These are phyloP conservation scores for Pachydiplax longipennis DNA, from an alignment of 2,888 invertebrate genomes.

Conservation along the genomic window DNA sequence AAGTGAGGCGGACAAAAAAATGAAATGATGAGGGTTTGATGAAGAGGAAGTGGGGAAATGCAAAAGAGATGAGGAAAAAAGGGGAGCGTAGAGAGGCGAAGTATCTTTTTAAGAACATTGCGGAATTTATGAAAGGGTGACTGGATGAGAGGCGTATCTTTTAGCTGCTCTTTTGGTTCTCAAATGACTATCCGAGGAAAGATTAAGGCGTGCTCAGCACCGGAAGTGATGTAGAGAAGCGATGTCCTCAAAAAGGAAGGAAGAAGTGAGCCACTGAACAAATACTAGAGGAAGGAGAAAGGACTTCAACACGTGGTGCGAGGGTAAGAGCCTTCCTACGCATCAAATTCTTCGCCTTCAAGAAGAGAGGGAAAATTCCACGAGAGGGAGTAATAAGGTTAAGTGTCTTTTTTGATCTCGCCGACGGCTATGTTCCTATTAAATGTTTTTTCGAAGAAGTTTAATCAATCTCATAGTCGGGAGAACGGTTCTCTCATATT, in stretches of 20 bases:
- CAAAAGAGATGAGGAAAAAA: neutral
- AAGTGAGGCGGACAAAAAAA: neutral
- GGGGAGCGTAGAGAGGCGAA: neutral
- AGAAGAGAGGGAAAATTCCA: neutral
- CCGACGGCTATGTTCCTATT: too few relatives aligned
- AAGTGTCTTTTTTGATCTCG: too few relatives aligned
- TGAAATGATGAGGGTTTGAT: neutral
- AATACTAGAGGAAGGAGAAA: neutral
- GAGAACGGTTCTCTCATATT: too few relatives aligned
- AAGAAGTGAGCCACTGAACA: neutral
- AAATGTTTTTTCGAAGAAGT: too few relatives aligned
- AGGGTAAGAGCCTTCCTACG: neutral
- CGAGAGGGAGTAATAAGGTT: too few relatives aligned
- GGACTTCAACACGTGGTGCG: neutral
- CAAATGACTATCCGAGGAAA: neutral
- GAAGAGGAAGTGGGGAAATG: neutral
- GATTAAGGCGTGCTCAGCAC: neutral
- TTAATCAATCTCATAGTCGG: too few relatives aligned
- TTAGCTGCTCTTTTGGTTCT: neutral
- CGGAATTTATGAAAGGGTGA: neutral
- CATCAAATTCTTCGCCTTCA: too few relatives aligned
- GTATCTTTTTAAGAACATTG: neutral
- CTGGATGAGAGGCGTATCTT: neutral
- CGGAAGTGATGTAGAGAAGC: neutral
- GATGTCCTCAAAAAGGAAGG: neutral